Base-by-base conservation (phyloP, 1,140 invertebrate genomes). In the Bombus breviceps region DNA sequence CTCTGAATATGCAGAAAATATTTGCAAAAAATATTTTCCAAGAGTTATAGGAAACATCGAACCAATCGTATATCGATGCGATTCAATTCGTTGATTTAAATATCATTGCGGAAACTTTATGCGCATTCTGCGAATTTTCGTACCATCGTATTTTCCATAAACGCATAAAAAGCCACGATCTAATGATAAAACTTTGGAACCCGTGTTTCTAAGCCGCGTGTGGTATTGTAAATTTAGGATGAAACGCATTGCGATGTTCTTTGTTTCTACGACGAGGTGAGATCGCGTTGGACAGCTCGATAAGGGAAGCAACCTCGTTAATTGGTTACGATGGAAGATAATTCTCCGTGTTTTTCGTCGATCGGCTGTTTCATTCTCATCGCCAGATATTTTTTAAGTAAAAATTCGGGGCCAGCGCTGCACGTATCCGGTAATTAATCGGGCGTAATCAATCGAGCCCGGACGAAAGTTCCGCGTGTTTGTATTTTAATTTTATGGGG, bases 351-450 rank as follows among this genome's bases (percentile, higher is more conserved):
- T 25, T 25, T 22, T 9, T 13, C 71, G 41, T 73, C 13, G 68
- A 74, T 74, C 53, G 34, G 41, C 25, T 71, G 57, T 81, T 81
- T 34, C 68, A 32, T 41, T 57, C 28, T 5, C 22, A 3, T 68
- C 34, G 39, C 10, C 13, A 2, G 32, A 1, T 59, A 12, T 25
- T 53, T 37, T 66, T 37, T 9, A 34, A 53, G 25, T 13, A 3
- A 32, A 66, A 37, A 10, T 12, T 10, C 15, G 9, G 18, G 3
- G 1, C 25, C 57, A 28, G 57, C 22, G 59, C 10, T 47, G 34
- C 57, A 34, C 59, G 47, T 71, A 71, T 62, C 25, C 32, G 47
- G 68, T 79, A 79, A 72, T 84, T 79, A 79, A 84, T 84, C 39
- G 74, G 4, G 0, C 5, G n/a, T 12, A 34, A 84, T 84, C 66